Evolutionary conservation across 2,888 invertebrate genomes (phyloP).

Genomic region (Chrysolina haemoptera): DNA sequence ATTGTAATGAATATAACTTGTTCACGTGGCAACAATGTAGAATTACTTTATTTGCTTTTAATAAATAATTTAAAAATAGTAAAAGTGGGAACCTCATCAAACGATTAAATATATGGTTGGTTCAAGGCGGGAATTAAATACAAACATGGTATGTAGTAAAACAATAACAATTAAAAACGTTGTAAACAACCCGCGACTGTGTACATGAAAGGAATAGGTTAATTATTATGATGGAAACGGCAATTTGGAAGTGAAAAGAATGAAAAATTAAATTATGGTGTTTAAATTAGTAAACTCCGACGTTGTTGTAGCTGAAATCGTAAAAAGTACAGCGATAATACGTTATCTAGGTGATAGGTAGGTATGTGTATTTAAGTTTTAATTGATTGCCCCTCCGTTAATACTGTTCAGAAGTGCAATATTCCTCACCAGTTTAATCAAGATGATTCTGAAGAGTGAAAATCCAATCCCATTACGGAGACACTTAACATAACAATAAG

Average conservation of each 20-base stretch:
- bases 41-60: not conserved
- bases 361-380: too few relatives aligned
- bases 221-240: too few relatives aligned
- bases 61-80: not conserved
- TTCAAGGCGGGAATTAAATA: not conserved
- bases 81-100: not conserved
- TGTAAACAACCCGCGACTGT: too few relatives aligned
- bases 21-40: constrained; percentile 20
- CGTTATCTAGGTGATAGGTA: too few relatives aligned
- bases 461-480: constrained; percentile 41
- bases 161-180: not conserved
- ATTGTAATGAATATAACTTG: not conserved
- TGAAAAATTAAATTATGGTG: too few relatives aligned
- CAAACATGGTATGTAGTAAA: not conserved
- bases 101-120: constrained; percentile 7
- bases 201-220: too few relatives aligned
- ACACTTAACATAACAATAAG: constrained; percentile 41
- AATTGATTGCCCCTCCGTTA: too few relatives aligned
- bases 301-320: too few relatives aligned
- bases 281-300: too few relatives aligned
- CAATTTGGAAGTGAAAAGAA: too few relatives aligned
- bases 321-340: too few relatives aligned
- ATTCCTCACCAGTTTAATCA: constrained; percentile 14
- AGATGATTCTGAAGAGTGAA: constrained; percentile 34
- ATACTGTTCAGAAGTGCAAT: too few relatives aligned